Evolutionary conservation across 2,113 vertebrate genomes (phyloP).

Genomic region (Salvelinus sp.): DNA sequence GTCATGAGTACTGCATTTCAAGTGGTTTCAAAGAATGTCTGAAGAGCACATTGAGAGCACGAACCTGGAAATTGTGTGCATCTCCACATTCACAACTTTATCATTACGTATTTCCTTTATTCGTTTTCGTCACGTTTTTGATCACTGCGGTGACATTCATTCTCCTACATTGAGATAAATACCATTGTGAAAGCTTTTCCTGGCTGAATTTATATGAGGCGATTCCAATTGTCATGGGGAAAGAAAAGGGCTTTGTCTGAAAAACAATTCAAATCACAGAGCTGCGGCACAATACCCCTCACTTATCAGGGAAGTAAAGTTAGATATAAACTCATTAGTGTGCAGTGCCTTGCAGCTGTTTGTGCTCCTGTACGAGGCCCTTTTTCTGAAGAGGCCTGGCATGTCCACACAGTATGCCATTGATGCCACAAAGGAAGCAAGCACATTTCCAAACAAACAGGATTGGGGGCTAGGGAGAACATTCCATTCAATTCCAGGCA

Average conservation of each 20-base stretch:
- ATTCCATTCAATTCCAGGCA: constrained; percentile 38
- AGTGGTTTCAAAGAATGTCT: too few relatives aligned
- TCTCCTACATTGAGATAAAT: constrained; percentile 36
- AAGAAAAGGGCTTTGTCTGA: constrained; percentile 53
- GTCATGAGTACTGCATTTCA: too few relatives aligned
- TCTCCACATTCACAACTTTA: constrained; percentile 6
- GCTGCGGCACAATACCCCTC: constrained; percentile 32
- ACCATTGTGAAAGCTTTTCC: constrained; percentile 18
- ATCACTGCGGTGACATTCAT: constrained; percentile 17
- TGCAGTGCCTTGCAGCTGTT: constrained; percentile 28
- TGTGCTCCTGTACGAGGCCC: constrained; percentile 32
- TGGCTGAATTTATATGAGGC: constrained; percentile 39
- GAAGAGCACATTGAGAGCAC: too few relatives aligned
- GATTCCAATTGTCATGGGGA: constrained; percentile 35
- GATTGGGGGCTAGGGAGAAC: constrained; percentile 15
- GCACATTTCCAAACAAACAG: constrained; percentile 15
- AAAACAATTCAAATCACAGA: constrained; percentile 44
- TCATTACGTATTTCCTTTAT: not conserved
- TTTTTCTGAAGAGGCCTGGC: constrained; percentile 23
- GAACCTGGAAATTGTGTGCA: not conserved
- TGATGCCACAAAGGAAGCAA: constrained; percentile 24
- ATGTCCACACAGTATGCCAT: constrained; percentile 29
- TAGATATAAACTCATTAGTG: constrained; percentile 53
- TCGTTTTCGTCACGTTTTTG: constrained; percentile 12
- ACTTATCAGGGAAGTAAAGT: constrained; percentile 40